These are phyloP conservation scores for Nomada hirtipes DNA, from an alignment of 2,888 invertebrate genomes.

Conservation along the genomic window DNA sequence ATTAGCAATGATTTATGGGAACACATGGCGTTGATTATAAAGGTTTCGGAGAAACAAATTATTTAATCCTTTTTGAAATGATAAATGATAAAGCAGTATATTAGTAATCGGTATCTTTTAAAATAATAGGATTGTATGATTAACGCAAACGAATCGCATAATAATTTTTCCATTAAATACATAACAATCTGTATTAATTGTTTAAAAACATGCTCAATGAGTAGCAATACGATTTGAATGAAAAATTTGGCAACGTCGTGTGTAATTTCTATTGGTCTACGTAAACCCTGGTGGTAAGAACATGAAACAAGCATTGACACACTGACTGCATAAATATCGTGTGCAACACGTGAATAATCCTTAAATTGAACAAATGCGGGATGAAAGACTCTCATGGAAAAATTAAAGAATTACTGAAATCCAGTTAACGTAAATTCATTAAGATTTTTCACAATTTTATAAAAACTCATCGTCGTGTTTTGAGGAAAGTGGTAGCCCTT, in stretches of 20 bases:
- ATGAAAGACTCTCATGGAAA: constrained; percentile 26
- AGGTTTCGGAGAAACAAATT: not conserved
- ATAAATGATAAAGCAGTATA: not conserved
- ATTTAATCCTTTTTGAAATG: too few relatives aligned
- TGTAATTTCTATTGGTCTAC: constrained; percentile 54
- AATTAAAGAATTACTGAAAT: constrained; percentile 2
- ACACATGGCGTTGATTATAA: not conserved
- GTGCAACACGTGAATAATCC: constrained; percentile 68
- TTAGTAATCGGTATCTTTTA: not conserved
- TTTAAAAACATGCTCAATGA: constrained; percentile 13
- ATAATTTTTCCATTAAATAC: not conserved
- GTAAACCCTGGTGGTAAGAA: constrained; percentile 52
- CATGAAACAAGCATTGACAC: constrained; percentile 53
- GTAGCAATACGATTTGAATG: constrained; percentile 41
- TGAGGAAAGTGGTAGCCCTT: constrained; percentile 23
- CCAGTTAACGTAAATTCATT: constrained; percentile 13
- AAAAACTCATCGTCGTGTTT: constrained; percentile 8
- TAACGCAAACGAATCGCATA: not conserved
- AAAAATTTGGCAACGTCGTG: constrained; percentile 58
- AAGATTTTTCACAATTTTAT: constrained; percentile 4
- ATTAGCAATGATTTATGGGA: not conserved
- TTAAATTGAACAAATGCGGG: constrained; percentile 43
- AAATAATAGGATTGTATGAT: not conserved
- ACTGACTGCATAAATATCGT: constrained; percentile 69
- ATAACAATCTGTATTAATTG: not conserved